Percentiles rank a stretch among this genome's conserved stretches.
phyloP scores from a whole-genome alignment of 2,797 vertebrate genomes.

The Nannoperca obscura region DNA sequence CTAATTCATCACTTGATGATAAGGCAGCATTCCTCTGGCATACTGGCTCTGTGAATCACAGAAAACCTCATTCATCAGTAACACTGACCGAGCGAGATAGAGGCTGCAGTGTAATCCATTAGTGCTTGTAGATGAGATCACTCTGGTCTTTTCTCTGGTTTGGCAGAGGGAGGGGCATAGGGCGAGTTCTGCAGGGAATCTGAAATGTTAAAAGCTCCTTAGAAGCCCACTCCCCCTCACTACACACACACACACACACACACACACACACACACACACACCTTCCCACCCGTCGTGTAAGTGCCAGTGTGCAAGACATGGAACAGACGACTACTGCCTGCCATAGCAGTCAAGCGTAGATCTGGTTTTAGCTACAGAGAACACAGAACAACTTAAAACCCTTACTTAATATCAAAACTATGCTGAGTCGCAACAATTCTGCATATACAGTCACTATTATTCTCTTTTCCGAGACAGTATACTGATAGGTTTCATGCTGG shows the following conservation, averaged over 20 bases:
- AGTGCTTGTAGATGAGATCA: slow-evolving; percentile 58
- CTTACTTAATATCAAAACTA: slow-evolving; percentile 3
- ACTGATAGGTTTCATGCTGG: not conserved
- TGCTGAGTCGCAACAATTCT: not conserved
- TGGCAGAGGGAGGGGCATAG: slow-evolving; percentile 4
- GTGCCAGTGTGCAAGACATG: slow-evolving; percentile 42
- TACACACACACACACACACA: not conserved
- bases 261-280: slow-evolving; percentile 14
- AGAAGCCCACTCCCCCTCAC: slow-evolving; percentile 19
- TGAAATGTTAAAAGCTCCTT: slow-evolving; percentile 64
- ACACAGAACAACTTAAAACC: not conserved
- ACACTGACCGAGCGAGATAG: slow-evolving; percentile 44
- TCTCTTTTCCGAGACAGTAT: not conserved
- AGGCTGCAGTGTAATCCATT: slow-evolving; percentile 56
- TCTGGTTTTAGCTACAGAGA: slow-evolving; percentile 5
- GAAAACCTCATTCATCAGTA: slow-evolving; percentile 65
- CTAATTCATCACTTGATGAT: slow-evolving; percentile 70
- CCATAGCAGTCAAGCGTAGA: not conserved
- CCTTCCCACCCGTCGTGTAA: not conserved
- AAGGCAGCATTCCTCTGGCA: slow-evolving; percentile 70
- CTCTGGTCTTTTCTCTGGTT: slow-evolving; percentile 45
- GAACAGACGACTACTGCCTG: slow-evolving; percentile 31
- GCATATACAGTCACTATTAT: not conserved
- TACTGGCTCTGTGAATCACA: slow-evolving; percentile 55
- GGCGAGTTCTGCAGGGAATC: slow-evolving; percentile 44